These are phyloP conservation scores for Xyrichtys novacula DNA, from an alignment of 2,797 vertebrate genomes.

Conservation along the genomic window DNA sequence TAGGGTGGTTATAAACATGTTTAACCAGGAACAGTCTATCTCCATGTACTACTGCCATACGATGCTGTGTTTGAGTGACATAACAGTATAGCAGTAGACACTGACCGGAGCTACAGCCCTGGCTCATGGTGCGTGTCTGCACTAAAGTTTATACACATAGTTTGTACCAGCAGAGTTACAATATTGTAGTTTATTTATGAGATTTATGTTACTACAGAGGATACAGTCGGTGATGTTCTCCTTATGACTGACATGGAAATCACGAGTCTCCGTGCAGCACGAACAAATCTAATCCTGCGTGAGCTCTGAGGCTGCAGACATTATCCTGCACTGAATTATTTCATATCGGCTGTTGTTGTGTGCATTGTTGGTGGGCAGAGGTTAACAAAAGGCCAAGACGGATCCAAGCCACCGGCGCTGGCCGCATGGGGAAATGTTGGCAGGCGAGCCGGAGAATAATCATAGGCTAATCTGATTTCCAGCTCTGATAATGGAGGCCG, in stretches of 20 bases:
- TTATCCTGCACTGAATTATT: slow-evolving; percentile 57
- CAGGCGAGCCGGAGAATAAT: slow-evolving; percentile 96
- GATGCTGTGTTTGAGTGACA: too few species aligned
- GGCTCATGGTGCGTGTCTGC: too few species aligned
- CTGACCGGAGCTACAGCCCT: too few species aligned
- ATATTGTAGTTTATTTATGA: too few species aligned
- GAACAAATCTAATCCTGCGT: slow-evolving; percentile 46
- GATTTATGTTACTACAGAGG: background rate
- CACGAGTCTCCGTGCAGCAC: slow-evolving; percentile 31
- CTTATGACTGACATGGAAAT: slow-evolving; percentile 32
- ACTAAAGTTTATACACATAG: too few species aligned
- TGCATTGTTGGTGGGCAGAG: slow-evolving; percentile 74
- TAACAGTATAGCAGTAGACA: too few species aligned
- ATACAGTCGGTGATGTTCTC: background rate
- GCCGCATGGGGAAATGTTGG: slow-evolving; percentile 92
- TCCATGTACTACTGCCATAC: too few species aligned
- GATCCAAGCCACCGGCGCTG: slow-evolving; percentile 76
- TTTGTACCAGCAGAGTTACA: too few species aligned
- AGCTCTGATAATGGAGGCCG: slow-evolving; percentile 98
- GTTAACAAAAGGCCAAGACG: slow-evolving; percentile 78
- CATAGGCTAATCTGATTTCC: slow-evolving; percentile 98
- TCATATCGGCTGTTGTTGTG: slow-evolving; percentile 65
- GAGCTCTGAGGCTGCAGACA: slow-evolving; percentile 48
- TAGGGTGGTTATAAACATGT: too few species aligned
- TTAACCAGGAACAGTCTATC: too few species aligned